These are phyloP conservation scores for Nannoperca obscura DNA, from an alignment of 2,797 vertebrate species.

Conservation along the genomic window DNA sequence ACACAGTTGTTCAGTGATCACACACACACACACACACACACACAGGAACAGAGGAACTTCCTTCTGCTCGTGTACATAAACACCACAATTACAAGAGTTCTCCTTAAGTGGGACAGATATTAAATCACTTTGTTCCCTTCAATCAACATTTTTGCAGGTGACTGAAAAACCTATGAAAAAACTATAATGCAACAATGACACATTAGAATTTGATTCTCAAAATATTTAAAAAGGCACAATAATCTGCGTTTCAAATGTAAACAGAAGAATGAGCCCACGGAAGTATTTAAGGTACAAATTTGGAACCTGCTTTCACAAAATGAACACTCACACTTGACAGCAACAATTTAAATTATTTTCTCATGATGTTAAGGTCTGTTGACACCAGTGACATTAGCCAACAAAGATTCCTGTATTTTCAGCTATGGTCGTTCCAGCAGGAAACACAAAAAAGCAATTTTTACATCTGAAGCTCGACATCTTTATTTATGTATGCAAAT, in stretches of 20 bases:
- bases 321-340: background rate
- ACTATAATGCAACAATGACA: background rate
- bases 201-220: background rate
- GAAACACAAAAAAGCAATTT: background rate
- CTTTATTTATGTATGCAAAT: background rate
- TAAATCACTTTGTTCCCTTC: slow-evolving; percentile 19
- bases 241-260: slow-evolving; percentile 1
- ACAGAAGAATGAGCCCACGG: background rate
- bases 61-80: slow-evolving; percentile 32
- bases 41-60: slow-evolving; percentile 29
- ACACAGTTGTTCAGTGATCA: slow-evolving; percentile 56
- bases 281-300: background rate
- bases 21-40: background rate
- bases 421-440: background rate
- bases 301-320: background rate
- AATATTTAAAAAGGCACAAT: background rate
- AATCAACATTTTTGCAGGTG: slow-evolving; percentile 8
- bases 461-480: background rate
- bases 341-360: background rate
- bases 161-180: slow-evolving; percentile 9
- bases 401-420: background rate
- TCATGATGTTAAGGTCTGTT: slow-evolving; percentile 5
- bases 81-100: slow-evolving; percentile 46
- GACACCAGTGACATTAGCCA: background rate
- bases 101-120: slow-evolving; percentile 24